These are phyloP conservation scores for Xiphorhynchus erythropygius DNA, from an alignment of 2,797 vertebrate genomes.

Conservation along the genomic window DNA sequence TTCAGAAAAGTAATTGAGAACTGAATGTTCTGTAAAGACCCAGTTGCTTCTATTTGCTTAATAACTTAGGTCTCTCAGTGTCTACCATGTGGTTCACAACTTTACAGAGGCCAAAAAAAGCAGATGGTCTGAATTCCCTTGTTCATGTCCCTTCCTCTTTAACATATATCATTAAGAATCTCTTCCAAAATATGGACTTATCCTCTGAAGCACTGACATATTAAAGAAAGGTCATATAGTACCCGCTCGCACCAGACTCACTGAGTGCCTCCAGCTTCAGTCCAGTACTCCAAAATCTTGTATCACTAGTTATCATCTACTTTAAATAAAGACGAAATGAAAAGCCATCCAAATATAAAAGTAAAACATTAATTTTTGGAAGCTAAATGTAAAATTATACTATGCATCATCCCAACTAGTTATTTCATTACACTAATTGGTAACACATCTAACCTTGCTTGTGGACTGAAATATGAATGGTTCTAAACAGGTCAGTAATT, in stretches of 20 bases:
- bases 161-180: neutral
- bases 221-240: neutral
- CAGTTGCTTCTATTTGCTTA: neutral
- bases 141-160: neutral
- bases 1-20: neutral
- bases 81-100: neutral
- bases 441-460: neutral
- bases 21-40: neutral
- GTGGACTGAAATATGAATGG: neutral
- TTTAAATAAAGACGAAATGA: neutral
- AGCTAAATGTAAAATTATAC: neutral
- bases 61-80: neutral
- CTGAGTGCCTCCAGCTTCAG: neutral
- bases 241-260: neutral
- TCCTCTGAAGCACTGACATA: neutral
- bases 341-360: neutral
- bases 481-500: neutral
- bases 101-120: neutral
- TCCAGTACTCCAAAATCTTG: neutral
- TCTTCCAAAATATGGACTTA: neutral
- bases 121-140: neutral
- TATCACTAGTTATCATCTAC: neutral
- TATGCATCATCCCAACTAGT: neutral
- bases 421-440: neutral
- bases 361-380: neutral